Conservation (phyloP, 2,113 vertebrate species). For the Ciconia boyciana region DNA sequence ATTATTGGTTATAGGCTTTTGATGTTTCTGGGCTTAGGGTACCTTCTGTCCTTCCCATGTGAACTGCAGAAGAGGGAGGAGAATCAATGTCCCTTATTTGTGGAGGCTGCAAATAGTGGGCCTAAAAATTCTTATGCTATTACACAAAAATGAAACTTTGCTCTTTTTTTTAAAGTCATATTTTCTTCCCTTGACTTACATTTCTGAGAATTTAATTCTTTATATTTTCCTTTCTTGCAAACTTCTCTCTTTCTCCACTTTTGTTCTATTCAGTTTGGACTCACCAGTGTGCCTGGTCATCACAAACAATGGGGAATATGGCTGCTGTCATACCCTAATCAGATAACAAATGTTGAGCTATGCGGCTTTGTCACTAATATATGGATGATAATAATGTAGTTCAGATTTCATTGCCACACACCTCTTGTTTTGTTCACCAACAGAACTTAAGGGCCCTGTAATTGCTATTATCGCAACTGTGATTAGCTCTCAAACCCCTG, state of each 20-base stretch:
- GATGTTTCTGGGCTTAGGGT: not conserved
- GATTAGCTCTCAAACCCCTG: not conserved
- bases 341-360: not conserved
- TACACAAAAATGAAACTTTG: not conserved
- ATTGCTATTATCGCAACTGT: not conserved
- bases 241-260: not conserved
- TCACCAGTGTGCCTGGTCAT: not conserved
- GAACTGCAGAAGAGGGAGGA: not conserved
- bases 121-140: not conserved
- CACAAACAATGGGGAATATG: not conserved
- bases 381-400: not conserved
- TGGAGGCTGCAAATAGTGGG: not conserved
- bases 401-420: not conserved
- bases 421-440: not conserved
- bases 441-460: not conserved
- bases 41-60: not conserved
- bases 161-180: not conserved
- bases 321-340: not conserved
- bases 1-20: not conserved
- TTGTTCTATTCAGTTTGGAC: not conserved
- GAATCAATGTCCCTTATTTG: not conserved
- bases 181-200: not conserved
- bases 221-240: not conserved
- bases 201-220: not conserved
- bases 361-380: not conserved